Evolutionary conservation across 2,113 vertebrate genomes (phyloP).

Genomic region (Okapia johnstoni): DNA sequence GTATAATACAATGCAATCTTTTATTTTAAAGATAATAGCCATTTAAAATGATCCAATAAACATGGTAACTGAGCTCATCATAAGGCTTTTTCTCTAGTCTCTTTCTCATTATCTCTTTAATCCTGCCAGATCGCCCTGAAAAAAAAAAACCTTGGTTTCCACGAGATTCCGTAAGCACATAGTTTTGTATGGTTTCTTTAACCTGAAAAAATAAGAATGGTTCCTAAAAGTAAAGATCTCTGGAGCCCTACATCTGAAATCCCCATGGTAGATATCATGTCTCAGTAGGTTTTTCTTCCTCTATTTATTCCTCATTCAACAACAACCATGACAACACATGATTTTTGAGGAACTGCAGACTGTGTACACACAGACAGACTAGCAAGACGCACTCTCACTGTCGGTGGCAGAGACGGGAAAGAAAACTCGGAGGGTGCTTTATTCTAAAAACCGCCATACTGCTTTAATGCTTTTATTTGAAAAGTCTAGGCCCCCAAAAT

Average conservation of each 20-base stretch:
- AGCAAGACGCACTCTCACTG: background rate
- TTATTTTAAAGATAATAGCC: constrained; percentile 53
- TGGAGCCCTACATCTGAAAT: background rate
- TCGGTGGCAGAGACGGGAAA: background rate
- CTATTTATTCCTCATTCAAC: background rate
- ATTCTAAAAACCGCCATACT: background rate
- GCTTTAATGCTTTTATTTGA: background rate
- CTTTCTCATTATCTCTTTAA: constrained; percentile 6
- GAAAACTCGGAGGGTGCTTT: background rate
- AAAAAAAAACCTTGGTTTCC: background rate
- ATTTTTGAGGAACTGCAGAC: background rate
- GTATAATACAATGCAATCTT: constrained; percentile 41
- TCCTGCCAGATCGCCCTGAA: background rate
- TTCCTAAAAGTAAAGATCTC: background rate
- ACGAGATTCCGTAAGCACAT: background rate
- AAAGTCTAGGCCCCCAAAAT: background rate
- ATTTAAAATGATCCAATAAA: constrained; percentile 43
- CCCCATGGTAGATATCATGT: background rate
- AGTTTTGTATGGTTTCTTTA: background rate
- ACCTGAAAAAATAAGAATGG: background rate
- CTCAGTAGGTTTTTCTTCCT: background rate
- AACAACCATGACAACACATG: background rate
- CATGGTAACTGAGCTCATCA: constrained; percentile 3
- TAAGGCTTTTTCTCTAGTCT: background rate
- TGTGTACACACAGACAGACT: background rate